Evolutionary conservation across 2,888 invertebrate genomes (phyloP).

Genomic region (Xestia rhomboidea): DNA sequence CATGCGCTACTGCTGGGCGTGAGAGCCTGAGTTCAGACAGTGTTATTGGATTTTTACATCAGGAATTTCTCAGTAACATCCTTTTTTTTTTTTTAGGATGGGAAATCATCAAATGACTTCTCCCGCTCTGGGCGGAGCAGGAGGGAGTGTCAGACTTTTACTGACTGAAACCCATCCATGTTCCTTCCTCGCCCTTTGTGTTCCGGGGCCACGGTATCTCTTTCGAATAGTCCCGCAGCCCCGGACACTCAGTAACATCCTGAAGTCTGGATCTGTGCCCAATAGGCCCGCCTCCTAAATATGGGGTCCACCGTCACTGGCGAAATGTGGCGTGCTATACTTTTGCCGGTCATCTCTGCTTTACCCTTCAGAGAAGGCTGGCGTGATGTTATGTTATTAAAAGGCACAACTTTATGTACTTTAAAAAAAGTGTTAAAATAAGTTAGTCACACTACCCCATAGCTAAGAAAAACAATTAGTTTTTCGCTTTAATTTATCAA

Average conservation of each 20-base stretch:
- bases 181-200: no score
- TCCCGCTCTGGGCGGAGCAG: no score
- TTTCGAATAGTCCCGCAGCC: no score
- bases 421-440: background rate
- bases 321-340: background rate
- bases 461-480: constrained; percentile 1
- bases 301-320: background rate
- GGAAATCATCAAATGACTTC: no score
- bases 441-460: background rate
- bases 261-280: background rate
- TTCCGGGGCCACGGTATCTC: no score
- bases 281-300: background rate
- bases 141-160: no score
- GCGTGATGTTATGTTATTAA: background rate
- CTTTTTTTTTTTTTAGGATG: no score
- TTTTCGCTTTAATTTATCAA: background rate
- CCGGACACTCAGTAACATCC: background rate
- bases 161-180: no score
- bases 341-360: background rate
- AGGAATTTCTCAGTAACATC: background rate
- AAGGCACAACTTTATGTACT: background rate
- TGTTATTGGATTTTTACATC: background rate
- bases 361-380: background rate
- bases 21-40: background rate
- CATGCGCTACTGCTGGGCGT: background rate